Percentiles rank a stretch among this genome's conserved stretches.
These are phyloP conservation scores for Holcopasites calliopsidis DNA, from an alignment of 1,140 invertebrate genomes.

Conservation along the genomic window DNA sequence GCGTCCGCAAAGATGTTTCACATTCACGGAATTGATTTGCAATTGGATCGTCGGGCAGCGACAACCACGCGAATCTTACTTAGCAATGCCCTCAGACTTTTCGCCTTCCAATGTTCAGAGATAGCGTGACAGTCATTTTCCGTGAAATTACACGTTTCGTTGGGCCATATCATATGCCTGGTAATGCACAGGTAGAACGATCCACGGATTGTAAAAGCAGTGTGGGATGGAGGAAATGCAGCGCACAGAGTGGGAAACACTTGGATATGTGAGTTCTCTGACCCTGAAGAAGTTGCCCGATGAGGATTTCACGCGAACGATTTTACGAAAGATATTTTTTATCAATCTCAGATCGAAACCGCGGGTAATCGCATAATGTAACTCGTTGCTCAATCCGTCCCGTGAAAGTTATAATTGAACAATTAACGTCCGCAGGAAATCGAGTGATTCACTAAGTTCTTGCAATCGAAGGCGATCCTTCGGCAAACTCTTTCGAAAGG, in stretches of 20 bases:
- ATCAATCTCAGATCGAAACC: constrained; percentile 12
- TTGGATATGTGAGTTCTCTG: not conserved
- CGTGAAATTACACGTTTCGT: constrained; percentile 40
- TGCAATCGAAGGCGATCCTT: not conserved
- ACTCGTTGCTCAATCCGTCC: constrained; percentile 39
- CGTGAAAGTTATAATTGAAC: constrained; percentile 50
- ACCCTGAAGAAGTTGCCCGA: not conserved
- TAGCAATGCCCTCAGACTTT: not conserved
- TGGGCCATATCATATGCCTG: constrained; percentile 7
- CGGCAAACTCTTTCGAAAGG: not conserved
- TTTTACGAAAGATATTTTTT: no score
- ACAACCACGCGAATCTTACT: no score
- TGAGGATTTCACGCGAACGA: not conserved
- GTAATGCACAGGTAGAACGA: constrained; percentile 3
- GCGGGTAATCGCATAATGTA: constrained; percentile 19
- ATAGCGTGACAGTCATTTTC: constrained; percentile 31
- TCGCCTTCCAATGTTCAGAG: not conserved
- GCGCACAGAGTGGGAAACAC: not conserved
- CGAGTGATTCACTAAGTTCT: constrained; percentile 41
- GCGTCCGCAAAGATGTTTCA: not conserved
- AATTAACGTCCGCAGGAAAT: constrained; percentile 44
- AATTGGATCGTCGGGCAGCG: no score
- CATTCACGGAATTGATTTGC: constrained; percentile 22
- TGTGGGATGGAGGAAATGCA: not conserved
- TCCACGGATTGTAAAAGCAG: not conserved